These are phyloP conservation scores for Brachionus manjavacas DNA, from an alignment of 1,140 invertebrate species.

Conservation along the genomic window DNA sequence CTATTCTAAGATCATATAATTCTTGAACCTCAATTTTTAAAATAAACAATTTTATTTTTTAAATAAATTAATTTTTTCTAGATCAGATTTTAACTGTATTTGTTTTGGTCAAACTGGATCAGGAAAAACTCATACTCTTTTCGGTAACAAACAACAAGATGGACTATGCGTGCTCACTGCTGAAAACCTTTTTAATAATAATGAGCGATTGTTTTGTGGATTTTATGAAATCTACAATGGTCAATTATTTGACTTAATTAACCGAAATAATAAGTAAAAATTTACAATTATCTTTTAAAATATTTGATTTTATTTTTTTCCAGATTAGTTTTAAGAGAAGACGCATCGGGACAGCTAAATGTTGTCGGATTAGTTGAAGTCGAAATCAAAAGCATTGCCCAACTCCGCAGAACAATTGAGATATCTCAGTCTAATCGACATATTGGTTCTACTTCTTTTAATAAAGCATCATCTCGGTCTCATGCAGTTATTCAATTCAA, in stretches of 20 bases:
- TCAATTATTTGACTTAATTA: conserved; percentile 37
- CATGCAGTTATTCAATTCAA: conserved; percentile 56
- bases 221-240: conserved; percentile 42
- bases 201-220: background rate
- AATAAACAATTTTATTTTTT: too few species aligned
- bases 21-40: too few species aligned
- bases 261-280: conserved; percentile 7
- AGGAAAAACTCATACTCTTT: conserved; percentile 35
- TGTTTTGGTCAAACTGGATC: conserved; percentile 42
- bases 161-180: background rate
- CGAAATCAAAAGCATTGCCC: conserved; percentile 48
- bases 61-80: background rate
- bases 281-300: background rate
- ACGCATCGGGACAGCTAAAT: conserved; percentile 53
- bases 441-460: conserved; percentile 52
- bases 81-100: conserved; percentile 16
- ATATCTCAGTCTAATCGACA: conserved; percentile 53
- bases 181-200: background rate
- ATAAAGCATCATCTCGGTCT: conserved; percentile 55
- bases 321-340: conserved; percentile 46
- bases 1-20: too few species aligned
- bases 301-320: background rate
- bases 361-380: conserved; percentile 55
- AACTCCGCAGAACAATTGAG: conserved; percentile 47
- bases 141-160: conserved; percentile 20